phyloP scores from a whole-genome alignment of 2,888 invertebrate species.

The Drosophila merina region DNA sequence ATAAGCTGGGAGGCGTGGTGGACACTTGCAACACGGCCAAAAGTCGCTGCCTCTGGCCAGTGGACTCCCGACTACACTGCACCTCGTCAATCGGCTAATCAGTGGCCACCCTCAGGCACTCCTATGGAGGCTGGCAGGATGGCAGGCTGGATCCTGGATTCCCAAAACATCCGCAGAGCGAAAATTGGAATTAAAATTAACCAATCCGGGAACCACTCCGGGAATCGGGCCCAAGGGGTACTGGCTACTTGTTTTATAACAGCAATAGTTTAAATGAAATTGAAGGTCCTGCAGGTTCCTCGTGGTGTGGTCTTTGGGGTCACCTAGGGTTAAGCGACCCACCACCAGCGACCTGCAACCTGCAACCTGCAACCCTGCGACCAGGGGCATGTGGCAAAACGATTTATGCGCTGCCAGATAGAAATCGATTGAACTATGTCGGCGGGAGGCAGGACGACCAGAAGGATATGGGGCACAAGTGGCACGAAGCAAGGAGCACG shows the following conservation, averaged over 20 bases:
- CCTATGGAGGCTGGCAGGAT: neutral
- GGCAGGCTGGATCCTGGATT: too few relatives aligned
- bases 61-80: slow-evolving; percentile 17
- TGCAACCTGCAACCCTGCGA: slow-evolving; percentile 32
- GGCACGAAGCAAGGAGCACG: neutral
- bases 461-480: neutral
- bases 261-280: neutral
- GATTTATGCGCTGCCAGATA: slow-evolving; percentile 81
- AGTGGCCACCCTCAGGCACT: slow-evolving; percentile 16
- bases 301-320: neutral
- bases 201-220: neutral
- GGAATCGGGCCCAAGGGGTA: neutral
- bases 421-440: slow-evolving; percentile 79
- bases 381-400: slow-evolving; percentile 78
- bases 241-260: neutral
- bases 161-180: slow-evolving; percentile 3
- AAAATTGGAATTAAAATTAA: neutral
- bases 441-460: slow-evolving; percentile 5
- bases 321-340: slow-evolving; percentile 30
- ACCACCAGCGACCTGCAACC: too few relatives aligned
- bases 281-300: too few relatives aligned
- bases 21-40: slow-evolving; percentile 25
- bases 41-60: slow-evolving; percentile 65
- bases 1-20: slow-evolving; percentile 39
- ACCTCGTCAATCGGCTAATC: slow-evolving; percentile 27